Conservation (phyloP, 2,113 vertebrate species). For the Gambusia affinis region DNA sequence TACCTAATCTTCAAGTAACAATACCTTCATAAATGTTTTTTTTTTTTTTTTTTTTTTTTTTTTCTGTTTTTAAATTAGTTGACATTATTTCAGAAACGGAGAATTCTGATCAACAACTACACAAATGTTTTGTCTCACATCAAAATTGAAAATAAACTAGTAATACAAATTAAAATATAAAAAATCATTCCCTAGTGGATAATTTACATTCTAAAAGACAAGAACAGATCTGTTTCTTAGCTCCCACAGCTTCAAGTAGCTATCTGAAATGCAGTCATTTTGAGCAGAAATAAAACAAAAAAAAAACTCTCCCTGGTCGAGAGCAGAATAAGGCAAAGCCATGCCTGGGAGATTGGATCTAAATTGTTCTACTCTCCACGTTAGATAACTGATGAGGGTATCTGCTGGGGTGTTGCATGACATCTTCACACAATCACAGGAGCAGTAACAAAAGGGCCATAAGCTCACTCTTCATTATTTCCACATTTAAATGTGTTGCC, state of each 20-base stretch:
- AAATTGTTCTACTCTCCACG: slow-evolving; percentile 68
- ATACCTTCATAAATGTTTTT: too few relatives aligned
- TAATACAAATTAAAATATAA: background rate
- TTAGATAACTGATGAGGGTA: slow-evolving; percentile 45
- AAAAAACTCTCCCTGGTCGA: slow-evolving; percentile 39
- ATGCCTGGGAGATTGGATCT: slow-evolving; percentile 66
- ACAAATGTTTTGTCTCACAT: background rate
- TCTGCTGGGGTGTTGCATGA: slow-evolving; percentile 30
- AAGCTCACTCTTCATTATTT: slow-evolving; percentile 60
- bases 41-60: background rate
- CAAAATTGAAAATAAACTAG: background rate
- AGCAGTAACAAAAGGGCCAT: slow-evolving; percentile 53
- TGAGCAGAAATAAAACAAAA: slow-evolving; percentile 18
- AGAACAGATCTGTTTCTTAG: background rate
- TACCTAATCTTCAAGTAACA: too few relatives aligned
- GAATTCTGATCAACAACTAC: background rate
- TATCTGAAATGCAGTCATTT: slow-evolving; percentile 31
- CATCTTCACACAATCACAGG: slow-evolving; percentile 46
- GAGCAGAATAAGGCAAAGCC: slow-evolving; percentile 52
- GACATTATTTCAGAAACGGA: background rate
- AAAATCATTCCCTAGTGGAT: background rate
- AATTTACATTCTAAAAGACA: background rate
- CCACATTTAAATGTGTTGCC: slow-evolving; percentile 55
- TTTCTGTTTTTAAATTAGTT: slow-evolving; percentile 1
- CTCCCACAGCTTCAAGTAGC: slow-evolving; percentile 3